Evolutionary conservation across 1,140 invertebrate species (phyloP), one percentile per base, ranked within the genome.

Genomic region (Bombus waltoni): DNA sequence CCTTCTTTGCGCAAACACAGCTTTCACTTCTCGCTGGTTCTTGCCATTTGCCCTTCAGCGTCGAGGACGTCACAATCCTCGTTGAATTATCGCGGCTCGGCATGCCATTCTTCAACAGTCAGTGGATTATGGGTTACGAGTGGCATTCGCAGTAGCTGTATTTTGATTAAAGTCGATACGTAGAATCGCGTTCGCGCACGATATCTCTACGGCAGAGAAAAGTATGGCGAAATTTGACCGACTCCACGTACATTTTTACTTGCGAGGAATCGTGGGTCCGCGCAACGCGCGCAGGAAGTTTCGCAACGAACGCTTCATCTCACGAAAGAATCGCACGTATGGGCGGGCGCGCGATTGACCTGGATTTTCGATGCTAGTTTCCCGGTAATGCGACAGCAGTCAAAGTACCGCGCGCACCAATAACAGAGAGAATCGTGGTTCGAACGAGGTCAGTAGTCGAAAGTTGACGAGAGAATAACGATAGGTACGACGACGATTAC

Each of bases 1-100:
- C 9, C 28, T n/a, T 32, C 5, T 76, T 32, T 35, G 42, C 68
- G 68, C 83, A 35, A 32, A 71, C 15, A 73, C 22, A 68, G 66
- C 83, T 85, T 85, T 85, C 83, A 85, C 83, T 79, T 85, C 59
- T 85, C 18, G 68, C 59, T 44, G 40, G 42, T 42, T 80, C 40
- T 35, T 44, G 32, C 66, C n/a, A 57, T 62, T 75, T 32, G 71
- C 73, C 44, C 79, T 80, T 66, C 59, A 22, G 28, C 71, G 57
- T 28, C 57, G 32, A 68, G 78, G 68, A 62, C 53, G n/a, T 38
- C 2, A 35, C 32, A 22, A 32, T 38, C 22, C 25, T 28, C 47
- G 25, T 32, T 32, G 44, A 62, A 6, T 73, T 73, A 42, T 53
- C 53, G 74, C 47, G 25, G 13, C 25, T 8, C 9, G 5, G 8